These are phyloP conservation scores for Drosophila anceps DNA, from an alignment of 2,888 invertebrate genomes.

Conservation along the genomic window DNA sequence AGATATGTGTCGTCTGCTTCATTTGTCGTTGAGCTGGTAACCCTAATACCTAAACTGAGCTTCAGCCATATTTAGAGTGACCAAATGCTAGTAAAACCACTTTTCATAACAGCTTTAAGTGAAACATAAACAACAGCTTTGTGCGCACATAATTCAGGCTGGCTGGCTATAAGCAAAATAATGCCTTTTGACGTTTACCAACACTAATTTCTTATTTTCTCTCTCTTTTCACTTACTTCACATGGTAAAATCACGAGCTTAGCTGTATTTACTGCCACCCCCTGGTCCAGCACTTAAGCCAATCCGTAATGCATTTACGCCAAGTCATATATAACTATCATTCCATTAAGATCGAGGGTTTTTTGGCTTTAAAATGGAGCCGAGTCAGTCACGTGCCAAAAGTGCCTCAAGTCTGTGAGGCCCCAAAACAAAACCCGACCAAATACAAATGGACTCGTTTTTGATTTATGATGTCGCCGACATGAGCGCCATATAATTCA, in stretches of 20 bases:
- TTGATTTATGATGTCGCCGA: slow-evolving; percentile 67
- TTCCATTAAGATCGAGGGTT: slow-evolving; percentile 26
- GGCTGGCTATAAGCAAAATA: not conserved
- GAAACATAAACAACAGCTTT: not conserved
- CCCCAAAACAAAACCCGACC: slow-evolving; percentile 4
- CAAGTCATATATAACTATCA: slow-evolving; percentile 1
- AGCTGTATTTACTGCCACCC: not conserved
- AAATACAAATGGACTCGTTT: slow-evolving; percentile 60
- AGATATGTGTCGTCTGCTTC: not conserved
- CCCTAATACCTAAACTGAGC: not conserved
- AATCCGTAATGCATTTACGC: slow-evolving; percentile 11
- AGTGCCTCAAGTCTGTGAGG: slow-evolving; percentile 20
- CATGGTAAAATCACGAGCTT: not conserved
- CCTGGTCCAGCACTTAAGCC: not conserved
- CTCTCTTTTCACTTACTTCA: not conserved
- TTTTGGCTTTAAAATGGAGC: slow-evolving; percentile 24
- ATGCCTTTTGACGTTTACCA: not conserved
- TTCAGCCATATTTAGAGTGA: not conserved
- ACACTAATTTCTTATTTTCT: slow-evolving; percentile 2
- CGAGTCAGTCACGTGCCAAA: slow-evolving; percentile 65
- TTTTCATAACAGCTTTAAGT: too few relatives aligned
- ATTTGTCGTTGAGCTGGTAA: not conserved
- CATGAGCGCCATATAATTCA: slow-evolving; percentile 71
- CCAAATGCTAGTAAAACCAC: not conserved
- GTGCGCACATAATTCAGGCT: not conserved